phyloP scores from a whole-genome alignment of 2,888 invertebrate species.

The Yponomeuta cagnagella region DNA sequence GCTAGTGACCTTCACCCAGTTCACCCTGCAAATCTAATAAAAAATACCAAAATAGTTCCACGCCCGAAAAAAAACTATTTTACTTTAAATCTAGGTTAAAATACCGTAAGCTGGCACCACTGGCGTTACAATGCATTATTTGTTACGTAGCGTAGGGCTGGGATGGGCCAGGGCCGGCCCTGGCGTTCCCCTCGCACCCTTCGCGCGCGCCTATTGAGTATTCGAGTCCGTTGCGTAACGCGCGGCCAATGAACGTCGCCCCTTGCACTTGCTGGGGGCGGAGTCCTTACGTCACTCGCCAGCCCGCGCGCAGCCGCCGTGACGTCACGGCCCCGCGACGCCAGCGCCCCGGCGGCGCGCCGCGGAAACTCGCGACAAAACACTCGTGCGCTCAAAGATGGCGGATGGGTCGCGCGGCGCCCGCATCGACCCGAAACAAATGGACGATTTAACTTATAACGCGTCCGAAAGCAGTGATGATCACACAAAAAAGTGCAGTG shows the following conservation, averaged over 20 bases:
- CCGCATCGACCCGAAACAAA: conserved; percentile 75
- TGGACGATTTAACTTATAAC: conserved; percentile 74
- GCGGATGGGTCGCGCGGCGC: conserved; percentile 85
- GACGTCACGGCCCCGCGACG: conserved; percentile 62
- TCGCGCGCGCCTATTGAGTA: conserved; percentile 62
- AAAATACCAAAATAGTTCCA: too few relatives aligned
- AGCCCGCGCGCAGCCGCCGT: conserved; percentile 69
- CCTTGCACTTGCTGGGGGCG: conserved; percentile 71
- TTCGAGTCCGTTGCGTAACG: conserved; percentile 65
- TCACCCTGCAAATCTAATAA: too few relatives aligned
- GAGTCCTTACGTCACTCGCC: conserved; percentile 70
- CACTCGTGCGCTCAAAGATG: conserved; percentile 86
- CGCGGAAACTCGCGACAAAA: conserved; percentile 63
- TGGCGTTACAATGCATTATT: conserved; percentile 52
- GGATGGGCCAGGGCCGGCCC: conserved; percentile 52
- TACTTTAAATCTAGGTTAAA: too few relatives aligned
- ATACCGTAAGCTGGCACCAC: too few relatives aligned
- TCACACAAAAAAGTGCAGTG: conserved; percentile 75
- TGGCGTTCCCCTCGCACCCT: conserved; percentile 60
- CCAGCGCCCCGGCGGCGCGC: conserved; percentile 52
- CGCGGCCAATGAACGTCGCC: conserved; percentile 68
- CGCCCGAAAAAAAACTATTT: too few relatives aligned
- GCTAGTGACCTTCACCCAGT: too few relatives aligned
- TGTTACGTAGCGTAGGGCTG: conserved; percentile 56
- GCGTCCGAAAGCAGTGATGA: conserved; percentile 64